Conservation (phyloP, 2,113 vertebrate species). For the Oncorhynchus clarkii region DNA sequence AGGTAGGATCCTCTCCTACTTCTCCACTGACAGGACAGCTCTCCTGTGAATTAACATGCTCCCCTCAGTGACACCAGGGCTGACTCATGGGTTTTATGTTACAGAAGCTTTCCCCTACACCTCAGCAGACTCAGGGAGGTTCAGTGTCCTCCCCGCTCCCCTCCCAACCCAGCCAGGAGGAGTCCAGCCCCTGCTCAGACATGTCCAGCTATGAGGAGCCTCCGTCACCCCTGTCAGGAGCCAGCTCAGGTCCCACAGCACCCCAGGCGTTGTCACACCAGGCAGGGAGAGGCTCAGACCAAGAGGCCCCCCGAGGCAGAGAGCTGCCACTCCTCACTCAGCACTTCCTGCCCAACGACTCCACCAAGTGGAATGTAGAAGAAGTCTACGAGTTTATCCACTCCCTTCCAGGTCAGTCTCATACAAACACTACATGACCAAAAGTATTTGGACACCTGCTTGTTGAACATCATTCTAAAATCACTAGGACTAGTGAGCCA, state of each 20-base stretch:
- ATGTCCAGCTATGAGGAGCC: slow-evolving; percentile 96
- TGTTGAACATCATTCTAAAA: too few relatives aligned
- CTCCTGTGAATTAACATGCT: not conserved
- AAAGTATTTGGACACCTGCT: too few relatives aligned
- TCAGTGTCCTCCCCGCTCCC: slow-evolving; percentile 68
- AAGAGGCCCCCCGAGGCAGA: slow-evolving; percentile 72
- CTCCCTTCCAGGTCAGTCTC: slow-evolving; percentile 84
- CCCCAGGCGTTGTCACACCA: slow-evolving; percentile 49
- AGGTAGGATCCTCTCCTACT: slow-evolving; percentile 69
- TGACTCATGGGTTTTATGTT: slow-evolving; percentile 19
- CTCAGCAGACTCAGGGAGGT: slow-evolving; percentile 67
- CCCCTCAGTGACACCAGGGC: not conserved
- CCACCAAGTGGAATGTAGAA: slow-evolving; percentile 95
- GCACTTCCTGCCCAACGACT: slow-evolving; percentile 87
- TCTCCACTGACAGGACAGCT: not conserved
- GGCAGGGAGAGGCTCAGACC: slow-evolving; percentile 73
- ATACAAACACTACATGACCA: too few relatives aligned
- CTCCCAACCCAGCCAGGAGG: slow-evolving; percentile 84
- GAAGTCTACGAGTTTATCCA: slow-evolving; percentile 95
- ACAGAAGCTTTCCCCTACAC: slow-evolving; percentile 63
- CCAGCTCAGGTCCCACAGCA: slow-evolving; percentile 84
- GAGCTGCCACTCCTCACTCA: slow-evolving; percentile 79
- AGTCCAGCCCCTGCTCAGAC: slow-evolving; percentile 93
- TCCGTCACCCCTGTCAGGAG: slow-evolving; percentile 86
- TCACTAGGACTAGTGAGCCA: too few relatives aligned